Conservation (phyloP, 1,140 invertebrate genomes). For the Ylistrum balloti region DNA sequence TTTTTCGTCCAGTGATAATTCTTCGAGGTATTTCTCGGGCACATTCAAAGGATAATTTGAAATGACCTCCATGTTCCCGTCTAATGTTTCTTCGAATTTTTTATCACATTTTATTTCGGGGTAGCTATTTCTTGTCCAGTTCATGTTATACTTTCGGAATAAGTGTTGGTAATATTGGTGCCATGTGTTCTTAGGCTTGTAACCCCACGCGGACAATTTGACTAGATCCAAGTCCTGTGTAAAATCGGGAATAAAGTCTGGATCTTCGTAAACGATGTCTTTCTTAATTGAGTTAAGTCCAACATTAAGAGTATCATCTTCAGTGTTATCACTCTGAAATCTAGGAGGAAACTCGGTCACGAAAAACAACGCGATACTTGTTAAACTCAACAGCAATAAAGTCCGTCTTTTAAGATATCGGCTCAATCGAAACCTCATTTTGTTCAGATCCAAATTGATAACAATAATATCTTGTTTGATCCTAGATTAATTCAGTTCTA, state of each 20-base stretch:
- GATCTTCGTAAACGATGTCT: background rate
- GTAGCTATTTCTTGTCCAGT: background rate
- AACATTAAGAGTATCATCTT: background rate
- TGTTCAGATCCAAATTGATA: background rate
- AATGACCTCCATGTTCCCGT: background rate
- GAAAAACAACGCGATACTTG: background rate
- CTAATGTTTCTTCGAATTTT: background rate
- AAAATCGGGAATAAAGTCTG: background rate
- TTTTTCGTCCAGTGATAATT: background rate
- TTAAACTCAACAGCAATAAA: background rate
- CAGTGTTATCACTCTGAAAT: background rate
- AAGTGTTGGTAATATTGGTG: constrained; percentile 13
- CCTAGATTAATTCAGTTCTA: too few species aligned
- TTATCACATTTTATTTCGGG: background rate
- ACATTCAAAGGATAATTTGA: background rate
- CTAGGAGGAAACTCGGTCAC: background rate
- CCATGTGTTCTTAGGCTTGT: background rate
- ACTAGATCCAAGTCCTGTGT: background rate
- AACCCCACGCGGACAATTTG: background rate
- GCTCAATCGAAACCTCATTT: background rate
- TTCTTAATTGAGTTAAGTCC: background rate
- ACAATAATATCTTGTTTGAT: too few species aligned
- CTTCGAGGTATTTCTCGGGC: background rate
- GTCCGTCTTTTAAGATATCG: background rate
- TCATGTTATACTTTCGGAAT: background rate